A percentile compares a stretch with the other conserved stretches of the same genome.
These are phyloP conservation scores for Sphenodon punctatus DNA, from an alignment of 2,797 vertebrate species.

Conservation along the genomic window DNA sequence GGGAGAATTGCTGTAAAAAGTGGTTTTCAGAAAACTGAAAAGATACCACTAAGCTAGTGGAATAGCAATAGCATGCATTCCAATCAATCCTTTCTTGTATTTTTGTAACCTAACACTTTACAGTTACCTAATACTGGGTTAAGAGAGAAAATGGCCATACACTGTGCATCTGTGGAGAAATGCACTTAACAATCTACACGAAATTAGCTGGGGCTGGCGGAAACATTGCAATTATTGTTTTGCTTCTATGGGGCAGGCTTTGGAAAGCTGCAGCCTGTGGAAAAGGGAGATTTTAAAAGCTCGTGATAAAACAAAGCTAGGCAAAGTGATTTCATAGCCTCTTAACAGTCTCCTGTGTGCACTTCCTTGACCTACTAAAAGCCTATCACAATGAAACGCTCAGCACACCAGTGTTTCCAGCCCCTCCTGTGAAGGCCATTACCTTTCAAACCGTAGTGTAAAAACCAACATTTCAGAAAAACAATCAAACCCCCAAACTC, in stretches of 20 bases:
- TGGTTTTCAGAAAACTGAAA: not conserved
- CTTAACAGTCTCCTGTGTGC: not conserved
- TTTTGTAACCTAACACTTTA: not conserved
- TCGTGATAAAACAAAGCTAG: not conserved
- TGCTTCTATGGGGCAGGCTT: conserved; percentile 12
- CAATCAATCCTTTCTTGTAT: not conserved
- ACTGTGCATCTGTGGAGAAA: not conserved
- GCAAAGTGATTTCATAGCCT: not conserved
- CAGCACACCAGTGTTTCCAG: not conserved
- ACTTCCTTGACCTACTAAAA: conserved; percentile 33
- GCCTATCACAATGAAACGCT: conserved; percentile 9
- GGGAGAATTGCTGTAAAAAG: not conserved
- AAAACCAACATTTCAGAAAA: not conserved
- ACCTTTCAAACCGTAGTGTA: not conserved
- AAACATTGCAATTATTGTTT: not conserved
- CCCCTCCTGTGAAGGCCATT: conserved; percentile 2
- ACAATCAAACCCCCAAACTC: not conserved
- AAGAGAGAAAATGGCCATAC: not conserved
- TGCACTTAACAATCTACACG: accelerated
- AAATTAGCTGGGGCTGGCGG: not conserved
- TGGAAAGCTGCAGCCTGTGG: not conserved
- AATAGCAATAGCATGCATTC: not conserved
- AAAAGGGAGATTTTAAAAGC: not conserved
- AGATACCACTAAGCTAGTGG: not conserved
- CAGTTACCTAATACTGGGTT: accelerated